Percentiles rank a stretch among this genome's conserved stretches.
phyloP scores from a whole-genome alignment of 2,113 vertebrate genomes.

The Myotis lucifugus region DNA sequence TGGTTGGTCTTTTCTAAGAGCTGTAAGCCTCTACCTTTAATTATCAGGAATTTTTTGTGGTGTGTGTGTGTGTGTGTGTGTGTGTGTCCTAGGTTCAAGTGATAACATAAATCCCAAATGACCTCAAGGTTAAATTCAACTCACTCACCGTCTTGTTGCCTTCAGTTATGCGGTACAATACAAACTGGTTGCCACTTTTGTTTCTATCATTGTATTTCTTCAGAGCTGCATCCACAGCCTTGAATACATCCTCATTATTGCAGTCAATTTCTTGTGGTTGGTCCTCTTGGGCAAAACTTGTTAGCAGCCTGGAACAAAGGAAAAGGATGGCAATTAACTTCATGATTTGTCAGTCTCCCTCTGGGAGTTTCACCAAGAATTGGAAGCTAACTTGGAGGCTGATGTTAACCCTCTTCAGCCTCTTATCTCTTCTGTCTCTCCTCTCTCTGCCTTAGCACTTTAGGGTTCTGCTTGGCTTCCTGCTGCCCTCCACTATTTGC shows the following conservation, averaged over 20 bases:
- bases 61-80: too few relatives aligned
- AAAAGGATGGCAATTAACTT: slow-evolving; percentile 71
- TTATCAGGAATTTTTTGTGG: background rate
- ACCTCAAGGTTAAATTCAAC: background rate
- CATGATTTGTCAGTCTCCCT: slow-evolving; percentile 73
- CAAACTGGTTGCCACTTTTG: slow-evolving; percentile 77
- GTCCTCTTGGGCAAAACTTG: slow-evolving; percentile 49
- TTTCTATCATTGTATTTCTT: slow-evolving; percentile 75
- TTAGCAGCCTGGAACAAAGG: slow-evolving; percentile 80
- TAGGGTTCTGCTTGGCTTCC: background rate
- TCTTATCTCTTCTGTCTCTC: slow-evolving; percentile 41
- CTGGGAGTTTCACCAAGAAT: slow-evolving; percentile 38
- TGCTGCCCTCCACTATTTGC: slow-evolving; percentile 57
- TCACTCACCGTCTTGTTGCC: slow-evolving; percentile 84
- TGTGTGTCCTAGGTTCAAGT: background rate
- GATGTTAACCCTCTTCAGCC: slow-evolving; percentile 32
- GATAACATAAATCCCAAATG: background rate
- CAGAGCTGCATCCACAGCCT: slow-evolving; percentile 81
- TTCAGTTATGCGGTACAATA: slow-evolving; percentile 79
- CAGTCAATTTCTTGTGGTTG: slow-evolving; percentile 73
- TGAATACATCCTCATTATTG: slow-evolving; percentile 81
- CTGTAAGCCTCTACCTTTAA: background rate
- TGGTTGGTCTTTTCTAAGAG: slow-evolving; percentile 34
- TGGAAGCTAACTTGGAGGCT: background rate
- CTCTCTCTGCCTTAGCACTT: slow-evolving; percentile 45